Base-by-base conservation (phyloP, 2,888 invertebrate genomes). In the Meiosimyza decipiens region DNA sequence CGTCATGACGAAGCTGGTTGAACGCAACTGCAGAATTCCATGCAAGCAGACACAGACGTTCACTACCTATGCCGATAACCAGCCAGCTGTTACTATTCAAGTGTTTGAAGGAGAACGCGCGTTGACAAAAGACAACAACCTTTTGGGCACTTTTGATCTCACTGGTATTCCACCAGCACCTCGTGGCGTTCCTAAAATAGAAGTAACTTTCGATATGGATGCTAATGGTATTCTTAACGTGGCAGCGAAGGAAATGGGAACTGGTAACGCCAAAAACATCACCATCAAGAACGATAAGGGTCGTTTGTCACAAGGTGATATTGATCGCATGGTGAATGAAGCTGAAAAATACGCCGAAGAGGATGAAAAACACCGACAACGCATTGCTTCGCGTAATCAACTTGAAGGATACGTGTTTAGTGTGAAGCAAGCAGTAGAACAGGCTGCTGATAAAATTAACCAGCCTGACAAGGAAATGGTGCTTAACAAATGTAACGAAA, bases 201-300 rank as follows among this genome's bases (percentile, higher is more conserved):
- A 94, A 83, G 94, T 95, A 33, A 94, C 94, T 55, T 95, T 94
- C 83, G 87, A 87, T 65, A 91, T 93, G 82, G 97, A 98, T 82
- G 97, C 97, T 63, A 97, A 99, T 87, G 98, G 98, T 83, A 98
- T 98, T 86, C 88, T 99, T 75, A 95, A 95, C 84, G 96, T 96
- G 1, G 91, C 93, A 0, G 96, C 96, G 22, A 90, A 92, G 75
- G 91, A 91, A 76, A 90, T 90, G 85, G 89, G 90, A 80, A 90
- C 91, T 0, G 91, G 90, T 40, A 92, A 92, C 77, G 91, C 90
- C 74, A 93, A 92, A 85, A 92, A 92, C 82, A 94, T 95, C 76
- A 92, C 92, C 60, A 95, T 95, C 76, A 93, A 93, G 83, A 95
- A 95, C 87, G 94, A 95, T 88, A 93, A 92, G 82, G 94, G 94